Evolutionary conservation across 2,113 vertebrate species (phyloP).

Genomic region (Proterorhinus semilunaris): DNA sequence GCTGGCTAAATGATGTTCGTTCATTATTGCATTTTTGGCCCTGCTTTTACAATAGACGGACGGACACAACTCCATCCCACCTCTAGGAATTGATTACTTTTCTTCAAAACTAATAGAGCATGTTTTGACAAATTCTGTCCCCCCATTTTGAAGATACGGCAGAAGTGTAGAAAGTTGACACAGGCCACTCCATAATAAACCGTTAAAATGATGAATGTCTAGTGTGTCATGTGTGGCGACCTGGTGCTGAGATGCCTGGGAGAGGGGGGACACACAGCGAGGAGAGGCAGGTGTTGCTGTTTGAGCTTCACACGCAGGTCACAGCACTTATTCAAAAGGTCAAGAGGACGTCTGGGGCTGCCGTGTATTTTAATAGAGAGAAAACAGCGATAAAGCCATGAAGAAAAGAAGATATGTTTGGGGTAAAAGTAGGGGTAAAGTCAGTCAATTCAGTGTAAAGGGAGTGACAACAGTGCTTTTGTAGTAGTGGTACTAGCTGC

Average conservation of each 20-base stretch:
- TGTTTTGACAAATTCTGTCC: no score
- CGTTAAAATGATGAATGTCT: not conserved
- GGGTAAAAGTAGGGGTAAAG: not conserved
- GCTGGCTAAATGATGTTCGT: no score
- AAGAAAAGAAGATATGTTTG: not conserved
- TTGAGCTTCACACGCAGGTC: conserved; percentile 33
- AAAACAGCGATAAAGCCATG: not conserved
- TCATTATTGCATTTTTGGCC: no score
- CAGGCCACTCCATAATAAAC: not conserved
- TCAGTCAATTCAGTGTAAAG: not conserved
- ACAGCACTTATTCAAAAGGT: not conserved
- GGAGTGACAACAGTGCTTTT: no score
- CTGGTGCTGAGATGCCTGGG: conserved; percentile 15
- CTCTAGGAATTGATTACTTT: no score
- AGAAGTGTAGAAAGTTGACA: not conserved
- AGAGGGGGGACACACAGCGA: not conserved
- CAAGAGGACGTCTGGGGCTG: no score
- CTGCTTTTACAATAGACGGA: no score
- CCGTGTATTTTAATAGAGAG: not conserved
- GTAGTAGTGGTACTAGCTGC: no score
- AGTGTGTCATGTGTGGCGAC: conserved; percentile 12
- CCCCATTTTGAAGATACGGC: not conserved
- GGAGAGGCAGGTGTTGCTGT: conserved; percentile 26
- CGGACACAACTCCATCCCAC: no score
- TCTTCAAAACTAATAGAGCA: no score